Evolutionary conservation across 1,140 invertebrate species (phyloP).

Genomic region (Calephelis virginiensis): DNA sequence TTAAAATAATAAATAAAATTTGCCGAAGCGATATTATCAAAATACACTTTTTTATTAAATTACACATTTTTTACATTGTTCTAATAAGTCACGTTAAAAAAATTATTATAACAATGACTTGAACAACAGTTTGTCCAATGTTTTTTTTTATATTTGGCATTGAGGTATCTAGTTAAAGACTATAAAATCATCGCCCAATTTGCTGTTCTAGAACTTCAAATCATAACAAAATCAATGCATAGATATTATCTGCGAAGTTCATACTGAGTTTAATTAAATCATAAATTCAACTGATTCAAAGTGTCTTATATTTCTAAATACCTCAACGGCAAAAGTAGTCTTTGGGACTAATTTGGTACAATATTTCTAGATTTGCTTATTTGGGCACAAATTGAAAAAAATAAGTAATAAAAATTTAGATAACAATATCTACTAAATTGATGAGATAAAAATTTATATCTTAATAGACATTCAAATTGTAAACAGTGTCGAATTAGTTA

Average conservation of each 20-base stretch:
- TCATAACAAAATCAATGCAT: no score
- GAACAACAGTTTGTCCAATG: neutral
- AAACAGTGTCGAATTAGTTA: neutral
- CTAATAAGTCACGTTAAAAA: constrained; percentile 3
- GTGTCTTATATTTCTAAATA: neutral
- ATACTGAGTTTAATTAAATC: no score
- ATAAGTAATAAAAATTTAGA: neutral
- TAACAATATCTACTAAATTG: neutral
- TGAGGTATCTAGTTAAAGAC: constrained; percentile 1
- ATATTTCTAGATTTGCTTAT: neutral
- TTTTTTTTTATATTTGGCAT: neutral
- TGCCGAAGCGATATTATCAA: constrained; percentile 1
- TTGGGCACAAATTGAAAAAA: neutral
- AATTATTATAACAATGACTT: neutral
- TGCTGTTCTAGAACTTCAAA: neutral
- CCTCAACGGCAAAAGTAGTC: constrained; percentile 1
- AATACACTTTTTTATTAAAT: constrained; percentile 9
- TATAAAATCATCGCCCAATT: neutral
- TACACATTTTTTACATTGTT: constrained; percentile 1
- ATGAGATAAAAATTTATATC: constrained; percentile 1
- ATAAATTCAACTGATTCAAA: no score
- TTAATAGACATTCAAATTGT: neutral
- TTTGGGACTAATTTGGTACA: neutral
- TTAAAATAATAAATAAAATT: neutral
- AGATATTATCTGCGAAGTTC: no score